Evolutionary conservation across 2,888 invertebrate genomes (phyloP), one percentile per base, ranked within the genome.

Genomic region (Orchesellides sinensis): DNA sequence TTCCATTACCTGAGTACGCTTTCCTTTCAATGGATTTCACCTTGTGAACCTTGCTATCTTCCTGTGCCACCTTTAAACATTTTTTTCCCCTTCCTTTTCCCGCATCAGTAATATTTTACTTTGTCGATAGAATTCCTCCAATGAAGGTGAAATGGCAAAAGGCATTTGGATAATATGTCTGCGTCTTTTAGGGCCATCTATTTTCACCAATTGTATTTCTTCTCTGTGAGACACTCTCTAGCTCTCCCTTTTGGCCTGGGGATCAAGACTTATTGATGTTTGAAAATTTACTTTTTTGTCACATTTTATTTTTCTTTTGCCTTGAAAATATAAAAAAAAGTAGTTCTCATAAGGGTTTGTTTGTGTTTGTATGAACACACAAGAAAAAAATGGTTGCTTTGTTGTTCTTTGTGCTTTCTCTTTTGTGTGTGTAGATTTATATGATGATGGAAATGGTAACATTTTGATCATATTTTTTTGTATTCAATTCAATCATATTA

Each of bases 241-340:
- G n/a, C n/a, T n/a, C n/a, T n/a, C n/a, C n/a, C 23, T 56, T 27
- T 56, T 5, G 4, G 54, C 21, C 54, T 54, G 12, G 23, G 2
- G 40, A n/a, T 5, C 14, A 40, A 40, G n/a, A n/a, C n/a, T 61
- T 61, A 61, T 70, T 69, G 54, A 59, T 59, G 45, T 70, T 45
- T 70, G 56, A 23, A 70, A 70, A 70, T 70, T 70, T 54, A 56
- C 70, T 70, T 56, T n/a, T 59, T 56, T 70, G 70, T 59, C 70
- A 70, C 56, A 70, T n/a, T n/a, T n/a, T n/a, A n/a, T n/a, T n/a
- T n/a, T n/a, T n/a, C n/a, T n/a, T n/a, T n/a, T n/a, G n/a, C n/a
- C n/a, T n/a, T n/a, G n/a, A n/a, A n/a, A n/a, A n/a, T n/a, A n/a
- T n/a, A n/a, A n/a, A n/a, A n/a, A n/a, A n/a, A n/a, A n/a, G n/a